These are phyloP conservation scores for Diorhabda sublineata DNA, from an alignment of 1,140 invertebrate species.

Conservation along the genomic window DNA sequence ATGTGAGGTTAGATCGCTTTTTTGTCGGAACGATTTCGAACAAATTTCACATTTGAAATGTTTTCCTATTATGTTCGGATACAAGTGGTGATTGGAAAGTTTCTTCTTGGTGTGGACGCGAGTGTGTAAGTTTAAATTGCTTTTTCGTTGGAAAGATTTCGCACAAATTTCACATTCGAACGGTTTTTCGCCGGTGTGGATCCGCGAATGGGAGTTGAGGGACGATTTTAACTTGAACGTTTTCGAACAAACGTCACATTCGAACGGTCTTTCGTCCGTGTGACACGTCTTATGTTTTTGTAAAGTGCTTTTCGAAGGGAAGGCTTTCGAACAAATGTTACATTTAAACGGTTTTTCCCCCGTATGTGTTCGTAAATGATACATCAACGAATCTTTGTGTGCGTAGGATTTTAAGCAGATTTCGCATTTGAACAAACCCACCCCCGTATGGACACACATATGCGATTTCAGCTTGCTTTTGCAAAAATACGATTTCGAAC, in stretches of 20 bases:
- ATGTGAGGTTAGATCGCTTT: no score
- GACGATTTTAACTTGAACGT: slow-evolving; percentile 30
- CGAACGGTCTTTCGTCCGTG: slow-evolving; percentile 29
- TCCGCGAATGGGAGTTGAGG: slow-evolving; percentile 29
- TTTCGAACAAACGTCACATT: slow-evolving; percentile 31
- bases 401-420: slow-evolving; percentile 31
- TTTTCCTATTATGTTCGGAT: slow-evolving; percentile 46
- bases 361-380: slow-evolving; percentile 38
- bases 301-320: slow-evolving; percentile 26
- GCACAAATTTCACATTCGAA: slow-evolving; percentile 52
- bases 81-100: no score
- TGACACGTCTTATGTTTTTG: slow-evolving; percentile 31
- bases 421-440: slow-evolving; percentile 25
- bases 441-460: no score
- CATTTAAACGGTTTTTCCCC: slow-evolving; percentile 37
- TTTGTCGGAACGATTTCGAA: no score
- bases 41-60: slow-evolving; percentile 15
- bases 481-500: no score
- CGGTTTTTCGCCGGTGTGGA: slow-evolving; percentile 65
- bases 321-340: slow-evolving; percentile 35
- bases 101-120: slow-evolving; percentile 44
- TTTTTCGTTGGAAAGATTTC: slow-evolving; percentile 56
- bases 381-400: slow-evolving; percentile 33
- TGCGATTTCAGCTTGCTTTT: no score
- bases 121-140: slow-evolving; percentile 54